Evolutionary conservation across 2,888 invertebrate genomes (phyloP).

Genomic region (Dichetophora obliterata): DNA sequence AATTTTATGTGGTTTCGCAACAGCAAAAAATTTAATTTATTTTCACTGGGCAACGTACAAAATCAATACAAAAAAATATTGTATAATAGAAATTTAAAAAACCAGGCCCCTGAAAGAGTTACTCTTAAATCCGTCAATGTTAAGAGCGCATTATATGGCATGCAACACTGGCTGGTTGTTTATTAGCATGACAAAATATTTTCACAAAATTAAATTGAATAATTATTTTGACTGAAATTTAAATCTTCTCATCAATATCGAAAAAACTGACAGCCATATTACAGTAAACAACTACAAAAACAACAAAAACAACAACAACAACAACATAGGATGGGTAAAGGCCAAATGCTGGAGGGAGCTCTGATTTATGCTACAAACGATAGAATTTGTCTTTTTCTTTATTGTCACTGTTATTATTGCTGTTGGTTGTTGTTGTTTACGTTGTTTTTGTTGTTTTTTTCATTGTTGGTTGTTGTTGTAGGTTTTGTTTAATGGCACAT

Average conservation of each 20-base stretch:
- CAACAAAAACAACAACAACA: background rate
- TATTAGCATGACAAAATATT: too few relatives aligned
- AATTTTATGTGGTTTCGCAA: too few relatives aligned
- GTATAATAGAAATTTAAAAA: too few relatives aligned
- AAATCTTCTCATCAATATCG: background rate
- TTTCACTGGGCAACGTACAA: too few relatives aligned
- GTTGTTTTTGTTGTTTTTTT: background rate
- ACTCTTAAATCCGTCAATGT: too few relatives aligned
- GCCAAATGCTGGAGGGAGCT: background rate
- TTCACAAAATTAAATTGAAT: too few relatives aligned
- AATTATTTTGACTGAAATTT: too few relatives aligned
- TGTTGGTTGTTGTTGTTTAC: background rate
- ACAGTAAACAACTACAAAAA: background rate
- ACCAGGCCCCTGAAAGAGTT: too few relatives aligned
- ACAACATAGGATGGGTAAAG: background rate
- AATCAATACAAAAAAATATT: too few relatives aligned
- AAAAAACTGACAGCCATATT: background rate
- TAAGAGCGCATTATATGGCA: too few relatives aligned
- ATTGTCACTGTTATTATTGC: background rate
- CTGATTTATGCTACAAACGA: background rate
- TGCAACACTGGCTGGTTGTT: too few relatives aligned
- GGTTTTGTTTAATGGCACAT: background rate
- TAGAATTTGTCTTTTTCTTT: background rate
- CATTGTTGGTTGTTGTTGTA: background rate
- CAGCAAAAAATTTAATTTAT: too few relatives aligned